A percentile compares a stretch with the other conserved stretches of the same genome.
phyloP scores from a whole-genome alignment of 2,113 vertebrate genomes.

The Alouatta palliata region DNA sequence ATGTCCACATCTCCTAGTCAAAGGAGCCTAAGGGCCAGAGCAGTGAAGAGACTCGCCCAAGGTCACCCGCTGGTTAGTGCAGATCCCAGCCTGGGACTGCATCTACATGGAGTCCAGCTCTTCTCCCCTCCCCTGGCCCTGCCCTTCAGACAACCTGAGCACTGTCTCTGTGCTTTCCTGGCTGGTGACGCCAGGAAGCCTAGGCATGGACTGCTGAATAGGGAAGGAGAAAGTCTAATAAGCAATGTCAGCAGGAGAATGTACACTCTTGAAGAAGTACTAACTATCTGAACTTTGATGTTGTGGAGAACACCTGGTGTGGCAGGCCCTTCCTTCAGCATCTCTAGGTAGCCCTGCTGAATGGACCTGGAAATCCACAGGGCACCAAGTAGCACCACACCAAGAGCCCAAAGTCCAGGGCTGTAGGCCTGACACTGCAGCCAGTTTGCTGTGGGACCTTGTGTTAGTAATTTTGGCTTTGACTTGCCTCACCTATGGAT shows the following conservation, averaged over 20 bases:
- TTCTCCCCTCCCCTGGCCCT: not conserved
- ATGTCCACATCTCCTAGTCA: not conserved
- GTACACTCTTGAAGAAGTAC: not conserved
- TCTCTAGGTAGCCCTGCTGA: not conserved
- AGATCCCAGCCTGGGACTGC: not conserved
- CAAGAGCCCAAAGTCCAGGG: not conserved
- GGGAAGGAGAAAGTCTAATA: not conserved
- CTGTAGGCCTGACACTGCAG: not conserved
- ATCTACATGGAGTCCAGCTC: not conserved
- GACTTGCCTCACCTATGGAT: not conserved
- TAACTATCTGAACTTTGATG: rapidly evolving
- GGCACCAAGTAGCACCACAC: not conserved
- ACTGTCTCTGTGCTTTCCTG: not conserved
- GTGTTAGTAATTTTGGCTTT: not conserved
- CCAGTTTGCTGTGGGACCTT: not conserved
- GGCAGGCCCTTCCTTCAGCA: not conserved
- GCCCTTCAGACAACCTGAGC: not conserved
- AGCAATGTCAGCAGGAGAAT: rapidly evolving
- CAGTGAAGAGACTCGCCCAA: not conserved
- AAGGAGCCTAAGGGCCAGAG: not conserved
- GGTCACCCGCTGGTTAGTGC: not conserved
- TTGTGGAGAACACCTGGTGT: not conserved
- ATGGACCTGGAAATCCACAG: not conserved
- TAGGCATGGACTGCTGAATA: not conserved
- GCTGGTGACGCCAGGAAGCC: not conserved